A percentile compares a stretch with the other conserved stretches of the same genome.
Evolutionary conservation across 2,113 vertebrate species (phyloP).

Genomic region (Percopsis transmontana): DNA sequence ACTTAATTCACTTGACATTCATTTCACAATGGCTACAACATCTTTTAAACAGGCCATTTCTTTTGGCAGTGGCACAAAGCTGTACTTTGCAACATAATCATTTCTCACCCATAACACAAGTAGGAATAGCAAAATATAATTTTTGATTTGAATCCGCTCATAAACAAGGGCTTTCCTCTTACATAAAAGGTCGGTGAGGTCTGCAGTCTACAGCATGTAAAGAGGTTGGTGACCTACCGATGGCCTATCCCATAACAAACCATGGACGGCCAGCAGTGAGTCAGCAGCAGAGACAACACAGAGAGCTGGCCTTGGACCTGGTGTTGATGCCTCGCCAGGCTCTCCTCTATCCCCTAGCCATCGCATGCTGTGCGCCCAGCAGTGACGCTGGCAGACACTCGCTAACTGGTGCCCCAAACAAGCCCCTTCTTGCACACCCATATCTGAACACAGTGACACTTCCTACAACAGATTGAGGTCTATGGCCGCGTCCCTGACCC

Average conservation of each 20-base stretch:
- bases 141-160: conserved; percentile 18
- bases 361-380: conserved; percentile 2
- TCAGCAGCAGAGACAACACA: conserved; percentile 1
- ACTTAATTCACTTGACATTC: not conserved
- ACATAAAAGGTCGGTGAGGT: too few species aligned
- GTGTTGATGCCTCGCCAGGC: conserved; percentile 30
- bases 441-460: not conserved
- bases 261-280: not conserved
- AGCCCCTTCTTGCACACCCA: not conserved
- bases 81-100: not conserved
- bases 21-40: conserved; percentile 3
- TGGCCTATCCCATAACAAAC: conserved; percentile 4
- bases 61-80: not conserved
- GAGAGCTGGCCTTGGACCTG: conserved; percentile 13
- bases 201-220: not conserved
- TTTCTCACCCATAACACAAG: not conserved
- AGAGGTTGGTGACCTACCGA: not conserved
- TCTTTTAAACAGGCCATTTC: not conserved
- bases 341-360: conserved; percentile 14
- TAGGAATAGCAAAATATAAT: conserved; percentile 8
- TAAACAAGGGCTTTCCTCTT: not conserved
- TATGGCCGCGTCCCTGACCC: conserved; percentile 14
- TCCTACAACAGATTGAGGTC: conserved; percentile 14
- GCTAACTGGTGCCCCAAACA: conserved; percentile 14
- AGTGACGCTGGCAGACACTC: conserved; percentile 22